Evolutionary conservation across 2,113 vertebrate genomes (phyloP), one percentile per base, ranked within the genome.

Genomic region (Pitta sordida): DNA sequence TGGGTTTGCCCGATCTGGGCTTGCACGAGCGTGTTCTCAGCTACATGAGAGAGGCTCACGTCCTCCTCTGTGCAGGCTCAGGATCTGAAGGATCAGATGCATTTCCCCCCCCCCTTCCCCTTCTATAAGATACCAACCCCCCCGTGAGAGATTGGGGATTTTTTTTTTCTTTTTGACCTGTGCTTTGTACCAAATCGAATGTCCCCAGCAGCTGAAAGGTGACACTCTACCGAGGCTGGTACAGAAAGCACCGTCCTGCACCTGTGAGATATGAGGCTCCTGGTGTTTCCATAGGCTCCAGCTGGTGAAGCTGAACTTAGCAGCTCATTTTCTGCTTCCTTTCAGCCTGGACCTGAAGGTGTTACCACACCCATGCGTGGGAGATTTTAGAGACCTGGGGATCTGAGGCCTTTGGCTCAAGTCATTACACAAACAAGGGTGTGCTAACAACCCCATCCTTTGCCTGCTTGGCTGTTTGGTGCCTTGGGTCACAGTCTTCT

Each of bases 211-310:
- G 82, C 53, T n/a, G 70, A 34, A 29, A 36, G 62, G 49, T 24
- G 64, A 37, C 48, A 39, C 41, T 26, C 19, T 16, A 1, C 19
- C 7, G 82, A 73, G 63, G 18, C 9, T 1, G 13, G 36, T 3
- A 21, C 22, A 18, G 65, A 43, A 60, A 67, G 43, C 51, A 8
- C 4, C 0, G 0, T n/a, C 46, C 71, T 44, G n/a, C 24, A 3
- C 37, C 69, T 10, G 20, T 3, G 4, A 27, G 39, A 11, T 55
- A 58, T n/a, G 53, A 20, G 0, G 3, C 11, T 5, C 30, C 29
- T 0, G 0, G 24, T 13, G 27, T 74, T 63, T 37, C 10, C 7
- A 3, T 48, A 12, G 15, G 29, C 65, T 62, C 65, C 51, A 46
- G 58, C 36, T 1, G 5, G 9, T 34, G 36, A 11, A 5, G 0